Evolutionary conservation across 1,140 invertebrate genomes (phyloP).

Genomic region (Cyclargus thomasi): DNA sequence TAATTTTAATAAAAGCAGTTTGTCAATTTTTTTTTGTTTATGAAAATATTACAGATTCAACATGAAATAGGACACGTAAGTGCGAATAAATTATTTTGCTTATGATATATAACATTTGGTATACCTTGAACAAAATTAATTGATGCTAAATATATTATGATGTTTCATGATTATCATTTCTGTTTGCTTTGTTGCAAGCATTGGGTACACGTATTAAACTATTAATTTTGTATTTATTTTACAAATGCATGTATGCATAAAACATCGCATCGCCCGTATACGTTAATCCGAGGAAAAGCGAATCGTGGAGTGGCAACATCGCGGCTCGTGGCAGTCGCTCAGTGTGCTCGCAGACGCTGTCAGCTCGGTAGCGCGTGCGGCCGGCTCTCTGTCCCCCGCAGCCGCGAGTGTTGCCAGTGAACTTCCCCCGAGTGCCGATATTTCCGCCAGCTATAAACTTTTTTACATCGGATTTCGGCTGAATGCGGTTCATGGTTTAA

Average conservation of each 20-base stretch:
- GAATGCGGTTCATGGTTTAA: background rate
- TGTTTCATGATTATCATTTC: too few relatives aligned
- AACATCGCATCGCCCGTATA: background rate
- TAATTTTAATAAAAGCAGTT: too few relatives aligned
- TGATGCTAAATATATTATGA: too few relatives aligned
- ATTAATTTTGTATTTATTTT: background rate
- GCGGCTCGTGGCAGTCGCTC: conserved; percentile 38
- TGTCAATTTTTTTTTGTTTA: too few relatives aligned
- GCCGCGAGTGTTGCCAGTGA: conserved; percentile 55
- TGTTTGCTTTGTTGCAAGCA: too few relatives aligned
- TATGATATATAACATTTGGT: too few relatives aligned
- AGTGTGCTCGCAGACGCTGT: conserved; percentile 49
- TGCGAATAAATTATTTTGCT: too few relatives aligned
- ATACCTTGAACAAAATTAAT: too few relatives aligned
- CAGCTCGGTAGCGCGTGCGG: conserved; percentile 35
- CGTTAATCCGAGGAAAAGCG: conserved; percentile 19
- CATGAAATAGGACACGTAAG: too few relatives aligned
- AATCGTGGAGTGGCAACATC: conserved; percentile 39
- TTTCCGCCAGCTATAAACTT: conserved; percentile 9
- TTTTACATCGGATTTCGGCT: background rate
- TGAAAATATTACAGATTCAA: too few relatives aligned
- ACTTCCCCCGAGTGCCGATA: conserved; percentile 32
- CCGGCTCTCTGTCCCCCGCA: conserved; percentile 26
- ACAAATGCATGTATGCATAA: background rate
- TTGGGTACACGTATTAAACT: too few relatives aligned